Conservation (phyloP, 2,113 vertebrate species). For the Hippolais icterina region DNA sequence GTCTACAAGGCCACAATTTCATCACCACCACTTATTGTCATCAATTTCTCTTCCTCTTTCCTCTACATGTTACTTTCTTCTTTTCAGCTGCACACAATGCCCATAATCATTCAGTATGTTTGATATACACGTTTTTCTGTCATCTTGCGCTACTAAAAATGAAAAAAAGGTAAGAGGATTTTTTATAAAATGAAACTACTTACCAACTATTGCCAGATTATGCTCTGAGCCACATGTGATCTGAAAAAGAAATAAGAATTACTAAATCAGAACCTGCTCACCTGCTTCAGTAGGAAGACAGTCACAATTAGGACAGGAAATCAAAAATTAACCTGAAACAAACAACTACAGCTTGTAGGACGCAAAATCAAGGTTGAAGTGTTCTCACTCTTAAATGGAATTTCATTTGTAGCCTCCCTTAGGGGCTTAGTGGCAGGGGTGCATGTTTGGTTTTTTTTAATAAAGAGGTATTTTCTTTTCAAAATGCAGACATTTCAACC, state of each 20-base stretch:
- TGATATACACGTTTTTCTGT: background rate
- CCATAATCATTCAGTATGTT: background rate
- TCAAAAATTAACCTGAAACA: conserved; percentile 37
- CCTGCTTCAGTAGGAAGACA: background rate
- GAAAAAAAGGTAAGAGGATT: background rate
- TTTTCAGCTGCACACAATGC: background rate
- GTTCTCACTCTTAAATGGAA: background rate
- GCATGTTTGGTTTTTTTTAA: background rate
- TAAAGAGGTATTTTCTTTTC: background rate
- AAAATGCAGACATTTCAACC: background rate
- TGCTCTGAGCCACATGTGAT: conserved; percentile 94
- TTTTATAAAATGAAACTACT: conserved; percentile 70
- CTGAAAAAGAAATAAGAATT: conserved; percentile 72
- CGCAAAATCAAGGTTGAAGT: background rate
- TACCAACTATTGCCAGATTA: conserved; percentile 89
- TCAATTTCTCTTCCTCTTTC: background rate
- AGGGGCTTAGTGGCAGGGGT: background rate
- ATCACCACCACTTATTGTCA: background rate
- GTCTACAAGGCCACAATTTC: background rate
- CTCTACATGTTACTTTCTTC: background rate
- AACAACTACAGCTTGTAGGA: background rate
- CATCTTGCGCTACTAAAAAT: background rate
- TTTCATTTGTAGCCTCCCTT: background rate
- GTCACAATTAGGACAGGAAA: background rate
- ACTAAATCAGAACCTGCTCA: background rate